phyloP scores from a whole-genome alignment of 2,113 vertebrate species.

The Conger conger region DNA sequence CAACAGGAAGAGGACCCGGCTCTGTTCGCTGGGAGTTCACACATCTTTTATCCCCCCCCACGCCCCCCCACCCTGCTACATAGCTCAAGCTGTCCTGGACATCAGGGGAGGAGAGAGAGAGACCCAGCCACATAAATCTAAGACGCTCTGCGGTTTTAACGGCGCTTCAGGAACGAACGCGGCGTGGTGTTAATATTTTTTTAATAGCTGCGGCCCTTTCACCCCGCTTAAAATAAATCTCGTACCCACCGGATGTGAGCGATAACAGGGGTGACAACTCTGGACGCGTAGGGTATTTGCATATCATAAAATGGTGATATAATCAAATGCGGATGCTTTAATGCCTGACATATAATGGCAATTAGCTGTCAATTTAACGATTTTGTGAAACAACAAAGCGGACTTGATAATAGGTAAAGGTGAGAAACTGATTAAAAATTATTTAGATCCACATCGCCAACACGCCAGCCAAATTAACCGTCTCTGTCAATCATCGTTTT shows the following conservation, averaged over 20 bases:
- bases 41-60: slow-evolving; percentile 5
- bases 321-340: background rate
- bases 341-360: background rate
- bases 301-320: background rate
- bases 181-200: background rate
- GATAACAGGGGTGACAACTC: background rate
- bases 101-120: background rate
- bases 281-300: background rate
- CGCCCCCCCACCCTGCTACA: too few species aligned
- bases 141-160: background rate
- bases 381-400: background rate
- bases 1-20: background rate
- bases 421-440: background rate
- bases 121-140: background rate
- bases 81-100: background rate
- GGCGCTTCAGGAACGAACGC: background rate
- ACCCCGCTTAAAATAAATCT: background rate
- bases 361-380: background rate
- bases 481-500: background rate
- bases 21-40: background rate
- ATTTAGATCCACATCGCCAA: background rate
- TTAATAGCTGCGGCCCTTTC: background rate
- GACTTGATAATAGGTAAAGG: background rate
- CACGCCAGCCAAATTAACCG: background rate
- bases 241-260: background rate